Base-by-base conservation (phyloP, 2,888 invertebrate species). In the Crossocerus cetratus region DNA sequence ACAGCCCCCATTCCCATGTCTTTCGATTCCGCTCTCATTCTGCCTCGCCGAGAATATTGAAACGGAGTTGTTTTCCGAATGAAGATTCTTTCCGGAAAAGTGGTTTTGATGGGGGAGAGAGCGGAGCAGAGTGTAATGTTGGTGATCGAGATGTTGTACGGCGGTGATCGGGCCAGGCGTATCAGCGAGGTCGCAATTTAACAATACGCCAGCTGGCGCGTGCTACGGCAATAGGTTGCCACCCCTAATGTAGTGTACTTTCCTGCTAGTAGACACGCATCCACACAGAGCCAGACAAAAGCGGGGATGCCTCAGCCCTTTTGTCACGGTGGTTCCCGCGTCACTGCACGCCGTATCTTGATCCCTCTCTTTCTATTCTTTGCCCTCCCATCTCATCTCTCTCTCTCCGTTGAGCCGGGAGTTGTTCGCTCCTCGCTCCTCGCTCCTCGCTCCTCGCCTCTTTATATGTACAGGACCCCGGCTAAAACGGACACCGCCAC, bases 131-230 rank as follows among this genome's bases (percentile, higher is more conserved):
- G 18, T 11, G n/a, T 13, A 32, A 44, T 14, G 11, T 43, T 0
- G 14, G 23, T 55, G 57, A 70, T 60, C 54, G 65, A 43, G 68
- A 70, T 18, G 61, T 83, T 75, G 86, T 85, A 85, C 86, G 86
- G 85, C 82, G 72, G 75, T 87, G 87, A 77, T 77, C 65, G 81
- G 84, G n/a, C n/a, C 80, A 86, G 88, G 32, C 32, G 89, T 87
- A 89, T 88, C 87, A 87, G 81, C 82, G 82, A 85, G 86, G 84
- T 84, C 84, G 88, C 88, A 89, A 90, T 89, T 88, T 88, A 88
- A 90, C 90, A 90, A 90, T 90, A 87, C 89, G 89, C 89, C 90
- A 90, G 90, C 90, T 90, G 90, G 90, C 90, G 90, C 90, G 90
- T 90, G 90, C 89, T 89, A 81, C 79, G 81, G 77, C 84, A 85